Evolutionary conservation across 1,140 invertebrate genomes (phyloP).

Genomic region (Zaprionus gabonicus): DNA sequence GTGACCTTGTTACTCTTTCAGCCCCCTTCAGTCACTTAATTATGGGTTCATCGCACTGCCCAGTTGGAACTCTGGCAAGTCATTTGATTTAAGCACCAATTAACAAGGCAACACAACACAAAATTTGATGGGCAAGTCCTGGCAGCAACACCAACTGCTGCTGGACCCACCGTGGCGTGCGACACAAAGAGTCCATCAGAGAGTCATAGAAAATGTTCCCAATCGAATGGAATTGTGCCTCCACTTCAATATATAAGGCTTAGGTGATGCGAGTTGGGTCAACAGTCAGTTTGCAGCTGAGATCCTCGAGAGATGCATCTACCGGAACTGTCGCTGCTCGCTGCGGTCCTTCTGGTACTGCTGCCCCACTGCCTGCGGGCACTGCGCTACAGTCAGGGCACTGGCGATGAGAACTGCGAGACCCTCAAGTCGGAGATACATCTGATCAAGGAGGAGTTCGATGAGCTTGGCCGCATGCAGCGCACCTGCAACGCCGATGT

Average conservation of each 20-base stretch:
- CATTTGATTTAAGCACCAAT: constrained; percentile 77
- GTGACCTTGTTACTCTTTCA: not conserved
- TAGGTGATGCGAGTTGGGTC: not conserved
- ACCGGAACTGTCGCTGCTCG: constrained; percentile 61
- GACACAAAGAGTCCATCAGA: constrained; percentile 71
- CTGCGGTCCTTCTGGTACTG: constrained; percentile 48
- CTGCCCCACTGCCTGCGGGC: constrained; percentile 65
- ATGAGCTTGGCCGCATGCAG: constrained; percentile 91
- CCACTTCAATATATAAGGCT: constrained; percentile 56
- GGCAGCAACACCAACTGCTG: constrained; percentile 43
- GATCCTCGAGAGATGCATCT: constrained; percentile 58
- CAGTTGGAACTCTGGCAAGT: constrained; percentile 32
- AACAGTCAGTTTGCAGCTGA: constrained; percentile 49
- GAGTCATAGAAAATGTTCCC: constrained; percentile 62
- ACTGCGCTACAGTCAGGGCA: constrained; percentile 76
- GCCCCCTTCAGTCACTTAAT: not conserved
- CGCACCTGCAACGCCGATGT: constrained; percentile 95
- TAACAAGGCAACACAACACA: constrained; percentile 43
- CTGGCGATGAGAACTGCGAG: constrained; percentile 89
- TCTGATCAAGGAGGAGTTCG: constrained; percentile 94
- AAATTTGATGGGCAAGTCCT: constrained; percentile 47
- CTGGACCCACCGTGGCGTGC: constrained; percentile 53
- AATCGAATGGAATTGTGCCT: constrained; percentile 50
- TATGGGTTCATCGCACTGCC: not conserved
- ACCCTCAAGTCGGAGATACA: constrained; percentile 92